A percentile compares a stretch with the other conserved stretches of the same genome.
Evolutionary conservation across 2,888 invertebrate species (phyloP).

Genomic region (Macrophya annulata): DNA sequence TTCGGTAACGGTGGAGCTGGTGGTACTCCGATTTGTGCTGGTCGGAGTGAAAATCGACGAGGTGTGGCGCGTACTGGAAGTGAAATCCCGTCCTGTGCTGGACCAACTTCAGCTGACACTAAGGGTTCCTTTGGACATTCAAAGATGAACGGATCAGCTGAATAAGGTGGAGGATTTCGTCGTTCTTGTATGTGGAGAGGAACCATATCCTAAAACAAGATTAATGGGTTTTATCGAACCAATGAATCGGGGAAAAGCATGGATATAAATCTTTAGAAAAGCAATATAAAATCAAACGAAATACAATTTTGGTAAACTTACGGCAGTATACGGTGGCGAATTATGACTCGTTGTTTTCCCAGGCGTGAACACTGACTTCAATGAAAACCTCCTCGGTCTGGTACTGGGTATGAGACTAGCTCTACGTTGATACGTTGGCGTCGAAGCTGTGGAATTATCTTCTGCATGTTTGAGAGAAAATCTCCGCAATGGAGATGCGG

Average conservation of each 20-base stretch:
- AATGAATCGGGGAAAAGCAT: background rate
- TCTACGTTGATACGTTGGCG: slow-evolving; percentile 69
- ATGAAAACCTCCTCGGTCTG: slow-evolving; percentile 72
- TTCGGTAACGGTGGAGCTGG: slow-evolving; percentile 57
- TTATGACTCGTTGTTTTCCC: slow-evolving; percentile 67
- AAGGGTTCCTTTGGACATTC: slow-evolving; percentile 73
- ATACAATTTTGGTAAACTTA: background rate
- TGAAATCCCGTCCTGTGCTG: slow-evolving; percentile 68
- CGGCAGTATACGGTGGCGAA: slow-evolving; percentile 67
- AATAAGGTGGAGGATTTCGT: slow-evolving; percentile 62
- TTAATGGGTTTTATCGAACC: background rate
- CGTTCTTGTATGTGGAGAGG: slow-evolving; percentile 58
- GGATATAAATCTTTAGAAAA: background rate
- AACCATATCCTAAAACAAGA: slow-evolving; percentile 10
- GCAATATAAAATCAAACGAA: background rate
- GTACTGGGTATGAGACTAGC: slow-evolving; percentile 66
- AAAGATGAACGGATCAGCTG: slow-evolving; percentile 67
- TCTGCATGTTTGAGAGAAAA: slow-evolving; percentile 72
- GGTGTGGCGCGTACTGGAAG: slow-evolving; percentile 66
- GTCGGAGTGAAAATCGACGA: slow-evolving; percentile 73
- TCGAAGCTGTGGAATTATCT: slow-evolving; percentile 63
- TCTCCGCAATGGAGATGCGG: slow-evolving; percentile 66
- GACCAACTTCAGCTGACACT: slow-evolving; percentile 71
- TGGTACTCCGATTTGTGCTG: slow-evolving; percentile 68
- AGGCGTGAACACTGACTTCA: slow-evolving; percentile 72